Conservation (phyloP, 2,888 invertebrate species). For the Scaeva pyrastri region DNA sequence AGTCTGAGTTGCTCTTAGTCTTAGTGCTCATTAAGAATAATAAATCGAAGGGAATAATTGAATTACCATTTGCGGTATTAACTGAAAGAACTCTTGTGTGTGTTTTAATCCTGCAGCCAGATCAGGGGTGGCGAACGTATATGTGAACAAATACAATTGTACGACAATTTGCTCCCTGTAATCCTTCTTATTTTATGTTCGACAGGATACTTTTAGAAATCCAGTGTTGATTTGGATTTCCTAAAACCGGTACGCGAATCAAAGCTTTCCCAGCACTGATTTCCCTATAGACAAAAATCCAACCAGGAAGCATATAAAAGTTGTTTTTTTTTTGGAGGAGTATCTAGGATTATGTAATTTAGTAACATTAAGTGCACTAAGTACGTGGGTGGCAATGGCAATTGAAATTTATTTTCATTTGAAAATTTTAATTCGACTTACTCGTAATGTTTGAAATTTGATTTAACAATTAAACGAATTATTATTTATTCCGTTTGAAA, state of each 20-base stretch:
- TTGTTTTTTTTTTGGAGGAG: constrained; percentile 5
- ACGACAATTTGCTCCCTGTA: no score
- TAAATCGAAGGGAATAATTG: constrained; percentile 72
- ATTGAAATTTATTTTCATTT: constrained; percentile 23
- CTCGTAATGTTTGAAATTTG: constrained; percentile 30
- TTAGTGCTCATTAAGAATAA: constrained; percentile 65
- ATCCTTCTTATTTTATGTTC: no score
- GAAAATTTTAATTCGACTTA: constrained; percentile 21
- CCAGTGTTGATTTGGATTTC: no score
- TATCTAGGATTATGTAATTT: constrained; percentile 21
- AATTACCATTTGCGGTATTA: constrained; percentile 62
- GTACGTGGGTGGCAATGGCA: not conserved
- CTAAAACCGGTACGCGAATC: not conserved
- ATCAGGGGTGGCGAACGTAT: not conserved
- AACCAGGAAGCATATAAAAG: not conserved
- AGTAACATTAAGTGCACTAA: not conserved
- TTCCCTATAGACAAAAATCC: not conserved
- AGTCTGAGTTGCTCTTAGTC: not conserved
- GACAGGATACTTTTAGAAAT: no score
- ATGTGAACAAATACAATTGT: not conserved
- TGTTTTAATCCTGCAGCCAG: not conserved
- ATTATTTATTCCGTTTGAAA: constrained; percentile 1
- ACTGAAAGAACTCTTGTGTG: constrained; percentile 8
- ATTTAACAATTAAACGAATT: constrained; percentile 23
- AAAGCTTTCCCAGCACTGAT: not conserved